Percentiles rank a stretch among this genome's conserved stretches.
Conservation (phyloP, 1,140 invertebrate genomes). For the Anoplophora glabripennis region DNA sequence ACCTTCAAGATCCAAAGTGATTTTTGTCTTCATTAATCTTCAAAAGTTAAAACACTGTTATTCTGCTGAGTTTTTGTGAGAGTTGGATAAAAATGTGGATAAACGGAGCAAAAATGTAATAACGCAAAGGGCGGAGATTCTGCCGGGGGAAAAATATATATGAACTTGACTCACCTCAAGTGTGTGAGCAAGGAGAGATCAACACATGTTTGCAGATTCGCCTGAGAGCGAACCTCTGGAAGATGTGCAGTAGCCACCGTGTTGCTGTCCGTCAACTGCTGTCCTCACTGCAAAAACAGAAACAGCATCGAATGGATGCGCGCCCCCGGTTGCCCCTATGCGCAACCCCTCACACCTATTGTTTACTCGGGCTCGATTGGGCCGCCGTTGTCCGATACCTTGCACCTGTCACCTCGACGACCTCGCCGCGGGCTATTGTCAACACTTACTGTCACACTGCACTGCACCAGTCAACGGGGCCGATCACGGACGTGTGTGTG, state of each 20-base stretch:
- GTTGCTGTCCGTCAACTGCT: slow-evolving; percentile 31
- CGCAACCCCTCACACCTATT: slow-evolving; percentile 43
- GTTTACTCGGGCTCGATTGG: slow-evolving; percentile 40
- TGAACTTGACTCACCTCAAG: slow-evolving; percentile 41
- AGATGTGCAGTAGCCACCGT: slow-evolving; percentile 48
- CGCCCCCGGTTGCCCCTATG: slow-evolving; percentile 34
- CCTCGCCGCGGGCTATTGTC: slow-evolving; percentile 33
- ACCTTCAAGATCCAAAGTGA: too few species aligned
- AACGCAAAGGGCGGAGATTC: not conserved
- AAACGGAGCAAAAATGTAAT: too few species aligned
- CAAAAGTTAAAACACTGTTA: too few species aligned
- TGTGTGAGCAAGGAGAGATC: slow-evolving; percentile 41
- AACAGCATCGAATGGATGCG: slow-evolving; percentile 32
- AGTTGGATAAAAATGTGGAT: too few species aligned
- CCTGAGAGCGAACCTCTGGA: slow-evolving; percentile 45
- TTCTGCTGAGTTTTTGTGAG: too few species aligned
- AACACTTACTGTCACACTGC: slow-evolving; percentile 24
- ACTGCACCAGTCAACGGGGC: slow-evolving; percentile 17
- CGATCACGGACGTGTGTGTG: slow-evolving; percentile 27
- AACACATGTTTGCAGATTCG: slow-evolving; percentile 47
- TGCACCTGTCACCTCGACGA: slow-evolving; percentile 29
- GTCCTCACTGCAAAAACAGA: slow-evolving; percentile 37
- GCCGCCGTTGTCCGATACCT: slow-evolving; percentile 23
- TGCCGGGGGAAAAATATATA: too few species aligned
- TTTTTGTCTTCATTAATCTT: too few species aligned